phyloP scores from a whole-genome alignment of 2,797 vertebrate genomes.

The Steatocranus sp. region DNA sequence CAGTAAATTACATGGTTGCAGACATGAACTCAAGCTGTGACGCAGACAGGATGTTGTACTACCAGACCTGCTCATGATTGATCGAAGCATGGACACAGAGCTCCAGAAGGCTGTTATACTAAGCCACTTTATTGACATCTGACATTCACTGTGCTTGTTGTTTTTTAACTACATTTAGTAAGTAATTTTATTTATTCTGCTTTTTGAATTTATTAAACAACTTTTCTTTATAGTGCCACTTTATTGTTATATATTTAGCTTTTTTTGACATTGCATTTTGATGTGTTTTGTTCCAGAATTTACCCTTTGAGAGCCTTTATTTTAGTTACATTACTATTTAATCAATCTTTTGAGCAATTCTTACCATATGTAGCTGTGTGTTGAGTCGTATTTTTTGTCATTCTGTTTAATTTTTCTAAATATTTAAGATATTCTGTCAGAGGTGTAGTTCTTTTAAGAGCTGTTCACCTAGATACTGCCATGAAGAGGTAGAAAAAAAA shows the following conservation, averaged over 20 bases:
- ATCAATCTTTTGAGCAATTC: background rate
- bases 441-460: background rate
- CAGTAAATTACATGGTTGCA: conserved; percentile 14
- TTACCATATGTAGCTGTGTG: background rate
- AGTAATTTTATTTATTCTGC: background rate
- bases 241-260: background rate
- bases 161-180: background rate
- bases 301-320: background rate
- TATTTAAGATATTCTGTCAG: background rate
- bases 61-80: background rate
- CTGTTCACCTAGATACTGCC: background rate
- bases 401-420: background rate
- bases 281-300: background rate
- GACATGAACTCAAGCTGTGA: conserved; percentile 8
- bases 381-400: background rate
- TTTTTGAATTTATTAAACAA: background rate
- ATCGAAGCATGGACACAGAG: background rate
- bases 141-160: background rate
- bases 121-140: background rate
- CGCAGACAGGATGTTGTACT: background rate
- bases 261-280: background rate
- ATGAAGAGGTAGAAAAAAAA: background rate
- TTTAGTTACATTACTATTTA: background rate
- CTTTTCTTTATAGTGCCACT: background rate
- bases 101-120: background rate